Percentiles rank a stretch among this genome's conserved stretches.
Conservation (phyloP, 2,113 vertebrate genomes). For the Henicopernis longicauda region DNA sequence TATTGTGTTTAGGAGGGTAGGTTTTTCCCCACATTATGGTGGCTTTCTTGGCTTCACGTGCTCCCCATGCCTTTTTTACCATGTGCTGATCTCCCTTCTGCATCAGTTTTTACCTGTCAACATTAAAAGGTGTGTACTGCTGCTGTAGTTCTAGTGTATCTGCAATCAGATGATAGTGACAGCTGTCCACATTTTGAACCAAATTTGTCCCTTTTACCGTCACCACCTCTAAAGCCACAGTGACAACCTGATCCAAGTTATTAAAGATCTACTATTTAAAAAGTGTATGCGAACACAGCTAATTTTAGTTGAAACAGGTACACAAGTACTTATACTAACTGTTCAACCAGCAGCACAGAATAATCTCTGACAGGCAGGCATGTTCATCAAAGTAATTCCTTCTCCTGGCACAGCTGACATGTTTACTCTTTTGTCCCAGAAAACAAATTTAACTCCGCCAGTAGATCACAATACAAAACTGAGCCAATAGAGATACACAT, state of each 20-base stretch:
- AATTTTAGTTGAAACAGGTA: neutral
- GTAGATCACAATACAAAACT: neutral
- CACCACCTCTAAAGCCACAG: neutral
- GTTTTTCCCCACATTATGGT: neutral
- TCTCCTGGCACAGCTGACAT: neutral
- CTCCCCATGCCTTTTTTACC: neutral
- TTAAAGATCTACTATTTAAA: neutral
- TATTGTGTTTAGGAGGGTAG: neutral
- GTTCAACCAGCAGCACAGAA: neutral
- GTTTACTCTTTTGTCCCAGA: neutral
- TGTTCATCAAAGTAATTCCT: neutral
- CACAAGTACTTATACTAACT: neutral
- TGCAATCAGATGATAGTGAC: neutral
- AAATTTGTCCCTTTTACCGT: neutral
- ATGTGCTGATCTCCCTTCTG: neutral
- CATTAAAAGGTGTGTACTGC: neutral
- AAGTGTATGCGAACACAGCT: neutral
- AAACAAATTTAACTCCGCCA: neutral
- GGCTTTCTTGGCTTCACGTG: neutral
- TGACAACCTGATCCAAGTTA: neutral
- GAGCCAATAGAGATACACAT: neutral
- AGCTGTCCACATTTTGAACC: neutral
- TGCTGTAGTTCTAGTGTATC: neutral
- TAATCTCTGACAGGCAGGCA: neutral
- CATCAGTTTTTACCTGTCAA: neutral